These are phyloP conservation scores for Pogonomyrmex californicus DNA, from an alignment of 1,140 invertebrate species.

Conservation along the genomic window DNA sequence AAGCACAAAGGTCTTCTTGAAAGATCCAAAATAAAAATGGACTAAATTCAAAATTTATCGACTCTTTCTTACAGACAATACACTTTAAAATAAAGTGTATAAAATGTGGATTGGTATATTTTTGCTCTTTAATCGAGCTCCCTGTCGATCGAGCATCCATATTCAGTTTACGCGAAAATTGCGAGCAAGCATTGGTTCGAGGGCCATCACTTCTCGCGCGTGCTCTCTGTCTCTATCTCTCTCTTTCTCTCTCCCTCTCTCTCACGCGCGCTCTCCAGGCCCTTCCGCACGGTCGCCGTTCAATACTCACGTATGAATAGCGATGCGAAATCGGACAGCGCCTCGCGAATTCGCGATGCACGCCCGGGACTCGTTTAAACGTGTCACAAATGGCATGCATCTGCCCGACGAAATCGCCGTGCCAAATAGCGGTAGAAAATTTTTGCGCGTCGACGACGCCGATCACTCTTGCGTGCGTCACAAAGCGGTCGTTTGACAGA, in stretches of 20 bases:
- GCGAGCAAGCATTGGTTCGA: slow-evolving; percentile 44
- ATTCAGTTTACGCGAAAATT: slow-evolving; percentile 48
- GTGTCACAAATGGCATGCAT: slow-evolving; percentile 61
- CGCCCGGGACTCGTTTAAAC: slow-evolving; percentile 70
- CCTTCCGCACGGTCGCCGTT: slow-evolving; percentile 53
- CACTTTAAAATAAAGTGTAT: slow-evolving; percentile 12
- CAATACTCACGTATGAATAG: slow-evolving; percentile 68
- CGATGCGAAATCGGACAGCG: slow-evolving; percentile 64
- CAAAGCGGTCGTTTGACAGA: slow-evolving; percentile 30
- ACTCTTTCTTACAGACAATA: not conserved
- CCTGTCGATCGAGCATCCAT: slow-evolving; percentile 29
- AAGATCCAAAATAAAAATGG: not conserved
- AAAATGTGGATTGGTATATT: slow-evolving; percentile 21
- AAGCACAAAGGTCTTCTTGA: not conserved
- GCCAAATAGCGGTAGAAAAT: slow-evolving; percentile 42
- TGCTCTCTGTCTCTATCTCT: slow-evolving; percentile 14
- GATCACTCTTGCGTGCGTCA: slow-evolving; percentile 23
- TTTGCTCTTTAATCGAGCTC: not conserved
- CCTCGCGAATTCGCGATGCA: slow-evolving; percentile 54
- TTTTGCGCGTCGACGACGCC: slow-evolving; percentile 53
- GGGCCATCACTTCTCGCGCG: slow-evolving; percentile 54
- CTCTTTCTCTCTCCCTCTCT: slow-evolving; percentile 2
- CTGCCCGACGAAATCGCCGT: slow-evolving; percentile 52
- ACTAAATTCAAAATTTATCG: not conserved
- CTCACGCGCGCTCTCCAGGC: slow-evolving; percentile 23